These are phyloP conservation scores for Microtus richardsoni DNA, from an alignment of 2,113 vertebrate species.

Conservation along the genomic window DNA sequence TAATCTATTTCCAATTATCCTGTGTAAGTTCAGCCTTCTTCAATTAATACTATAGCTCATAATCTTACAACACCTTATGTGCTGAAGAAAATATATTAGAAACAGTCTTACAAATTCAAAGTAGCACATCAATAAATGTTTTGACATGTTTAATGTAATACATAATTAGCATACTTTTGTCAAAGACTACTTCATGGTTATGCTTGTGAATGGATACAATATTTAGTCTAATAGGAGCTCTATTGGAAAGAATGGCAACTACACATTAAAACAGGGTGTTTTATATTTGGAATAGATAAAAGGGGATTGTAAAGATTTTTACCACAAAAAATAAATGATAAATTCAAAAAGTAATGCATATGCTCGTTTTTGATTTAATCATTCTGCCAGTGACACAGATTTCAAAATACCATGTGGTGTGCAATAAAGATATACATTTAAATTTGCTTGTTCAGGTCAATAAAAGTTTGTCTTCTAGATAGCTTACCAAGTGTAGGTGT, in stretches of 20 bases:
- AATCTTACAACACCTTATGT: neutral
- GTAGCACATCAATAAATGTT: neutral
- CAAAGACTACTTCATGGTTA: neutral
- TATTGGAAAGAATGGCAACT: neutral
- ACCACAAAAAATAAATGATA: neutral
- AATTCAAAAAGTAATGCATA: neutral
- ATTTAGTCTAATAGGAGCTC: neutral
- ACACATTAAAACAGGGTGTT: neutral
- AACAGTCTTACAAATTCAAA: constrained; percentile 14
- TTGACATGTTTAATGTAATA: neutral
- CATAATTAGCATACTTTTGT: neutral
- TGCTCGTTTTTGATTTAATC: neutral
- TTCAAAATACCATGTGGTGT: neutral
- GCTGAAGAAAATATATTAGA: constrained; percentile 35
- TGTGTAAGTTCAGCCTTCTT: neutral
- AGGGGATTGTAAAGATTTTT: neutral
- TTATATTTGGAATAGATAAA: neutral
- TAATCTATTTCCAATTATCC: neutral
- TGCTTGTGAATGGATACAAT: neutral
- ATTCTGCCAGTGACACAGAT: neutral
- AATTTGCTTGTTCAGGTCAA: neutral
- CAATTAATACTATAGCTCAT: neutral
- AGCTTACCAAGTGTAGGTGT: neutral
- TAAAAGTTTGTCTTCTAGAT: neutral
- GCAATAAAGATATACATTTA: neutral